Evolutionary conservation across 1,140 invertebrate genomes (phyloP).

Genomic region (Nixonia krombeini): DNA sequence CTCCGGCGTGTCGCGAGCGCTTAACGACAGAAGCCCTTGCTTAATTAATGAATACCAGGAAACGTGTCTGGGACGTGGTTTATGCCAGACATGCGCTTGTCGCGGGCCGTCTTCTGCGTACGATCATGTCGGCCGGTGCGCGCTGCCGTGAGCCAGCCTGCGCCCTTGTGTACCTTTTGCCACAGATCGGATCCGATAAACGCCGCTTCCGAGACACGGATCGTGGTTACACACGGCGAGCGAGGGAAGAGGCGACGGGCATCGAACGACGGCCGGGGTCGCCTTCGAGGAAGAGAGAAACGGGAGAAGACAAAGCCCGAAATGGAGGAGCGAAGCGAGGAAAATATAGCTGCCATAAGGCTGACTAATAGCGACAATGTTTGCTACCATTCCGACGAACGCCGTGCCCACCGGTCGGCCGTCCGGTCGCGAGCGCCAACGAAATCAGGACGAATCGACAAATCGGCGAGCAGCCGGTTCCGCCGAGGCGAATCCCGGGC

Average conservation of each 20-base stretch:
- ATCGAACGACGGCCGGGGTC: slow-evolving; percentile 4
- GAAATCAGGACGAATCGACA: too few relatives aligned
- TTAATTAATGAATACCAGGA: slow-evolving; percentile 71
- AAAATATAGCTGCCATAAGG: neutral
- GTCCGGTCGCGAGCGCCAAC: too few relatives aligned
- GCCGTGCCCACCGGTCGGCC: too few relatives aligned
- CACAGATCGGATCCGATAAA: slow-evolving; percentile 50
- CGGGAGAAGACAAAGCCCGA: slow-evolving; percentile 3
- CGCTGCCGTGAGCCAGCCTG: too few relatives aligned
- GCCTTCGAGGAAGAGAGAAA: neutral
- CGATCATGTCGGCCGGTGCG: slow-evolving; percentile 30
- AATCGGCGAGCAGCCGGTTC: too few relatives aligned
- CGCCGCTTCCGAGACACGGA: slow-evolving; percentile 27
- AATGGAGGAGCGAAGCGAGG: too few relatives aligned
- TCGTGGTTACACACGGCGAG: slow-evolving; percentile 12
- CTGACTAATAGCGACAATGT: slow-evolving; percentile 5
- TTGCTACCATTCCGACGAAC: neutral
- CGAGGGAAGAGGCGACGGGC: slow-evolving; percentile 8
- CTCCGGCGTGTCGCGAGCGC: slow-evolving; percentile 56
- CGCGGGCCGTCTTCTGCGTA: slow-evolving; percentile 44
- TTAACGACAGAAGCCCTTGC: slow-evolving; percentile 58
- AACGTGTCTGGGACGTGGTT: slow-evolving; percentile 62
- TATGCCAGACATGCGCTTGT: slow-evolving; percentile 50
- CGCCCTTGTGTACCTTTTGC: slow-evolving; percentile 29
- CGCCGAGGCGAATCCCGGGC: too few relatives aligned